Evolutionary conservation across 2,888 invertebrate species (phyloP), one percentile per base, ranked within the genome.

Genomic region (Eudiplozoon nipponicum): DNA sequence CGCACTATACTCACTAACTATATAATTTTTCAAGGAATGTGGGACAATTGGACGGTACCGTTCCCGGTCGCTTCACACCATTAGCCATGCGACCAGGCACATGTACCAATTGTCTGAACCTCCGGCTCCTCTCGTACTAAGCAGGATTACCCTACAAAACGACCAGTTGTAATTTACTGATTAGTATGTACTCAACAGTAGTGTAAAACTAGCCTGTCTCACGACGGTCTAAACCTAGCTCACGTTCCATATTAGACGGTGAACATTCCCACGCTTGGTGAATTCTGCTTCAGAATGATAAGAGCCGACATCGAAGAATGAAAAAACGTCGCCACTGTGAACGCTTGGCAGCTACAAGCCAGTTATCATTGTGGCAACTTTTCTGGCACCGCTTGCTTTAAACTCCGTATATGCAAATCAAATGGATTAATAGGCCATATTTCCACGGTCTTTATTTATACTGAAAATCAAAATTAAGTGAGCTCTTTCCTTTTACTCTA

Each of bases 221-320:
- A 64, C 65, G 65, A 67, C 65, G 64, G 65, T 66, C 65, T 66
- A 65, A 67, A 65, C 65, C 65, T 65, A 65, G 65, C 65, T 66
- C 66, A 67, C 64, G 63, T 67, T 67, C 65, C 65, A 65, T 66
- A 56, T 66, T 65, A 56, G 63, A 61, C 66, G 67, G 65, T 67
- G 66, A 69, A 68, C 67, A 69, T 69, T 68, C 67, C 67, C 62
- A 68, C 67, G 62, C 68, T 68, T 68, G 62, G 65, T 60, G 64
- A 68, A 65, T 68, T 68, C 65, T 65, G 68, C 68, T 67, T 68
- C 67, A 61, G 67, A 67, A 69, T 68, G 67, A 68, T 68, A 69
- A 68, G 67, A 69, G 67, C 67, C 67, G 68, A 69, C 65, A 68
- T 68, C 67, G 67, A 70, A 66, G 54, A 65, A 68, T 67, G 67